phyloP scores from a whole-genome alignment of 2,888 invertebrate genomes.

The Neuroscelio doddi region DNA sequence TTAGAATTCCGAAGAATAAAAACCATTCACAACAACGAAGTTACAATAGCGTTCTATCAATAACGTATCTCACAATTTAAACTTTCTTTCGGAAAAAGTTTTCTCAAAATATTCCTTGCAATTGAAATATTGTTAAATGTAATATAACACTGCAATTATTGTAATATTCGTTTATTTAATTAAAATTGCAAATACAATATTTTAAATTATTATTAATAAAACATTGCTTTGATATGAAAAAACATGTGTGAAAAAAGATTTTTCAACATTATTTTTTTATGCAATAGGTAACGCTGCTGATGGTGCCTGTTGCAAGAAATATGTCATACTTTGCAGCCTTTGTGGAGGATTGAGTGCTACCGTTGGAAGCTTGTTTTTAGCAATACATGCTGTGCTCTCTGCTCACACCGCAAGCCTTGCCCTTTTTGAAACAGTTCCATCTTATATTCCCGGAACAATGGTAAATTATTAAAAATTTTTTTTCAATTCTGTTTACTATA shows the following conservation, averaged over 20 bases:
- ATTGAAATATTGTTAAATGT: conserved; percentile 14
- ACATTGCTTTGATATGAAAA: too few relatives aligned
- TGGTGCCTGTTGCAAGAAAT: conserved; percentile 75
- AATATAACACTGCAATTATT: conserved; percentile 1
- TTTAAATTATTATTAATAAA: too few relatives aligned
- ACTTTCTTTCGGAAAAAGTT: conserved; percentile 23
- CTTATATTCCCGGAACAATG: conserved; percentile 93
- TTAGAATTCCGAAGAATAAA: conserved; percentile 36
- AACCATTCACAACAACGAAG: conserved; percentile 38
- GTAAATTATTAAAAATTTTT: conserved; percentile 77
- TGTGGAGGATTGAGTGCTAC: conserved; percentile 86
- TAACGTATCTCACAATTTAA: conserved; percentile 29
- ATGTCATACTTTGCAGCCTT: conserved; percentile 87
- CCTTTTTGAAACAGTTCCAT: conserved; percentile 93
- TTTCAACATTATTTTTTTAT: conserved; percentile 16
- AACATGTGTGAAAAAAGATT: too few relatives aligned
- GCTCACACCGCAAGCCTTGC: conserved; percentile 78
- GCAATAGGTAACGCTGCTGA: conserved; percentile 59
- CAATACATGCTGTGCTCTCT: conserved; percentile 85
- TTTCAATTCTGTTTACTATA: too few relatives aligned
- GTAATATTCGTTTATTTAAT: too few relatives aligned
- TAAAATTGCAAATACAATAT: too few relatives aligned
- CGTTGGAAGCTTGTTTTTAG: conserved; percentile 83
- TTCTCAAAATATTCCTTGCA: conserved; percentile 13
- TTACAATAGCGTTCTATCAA: conserved; percentile 42